Evolutionary conservation across 2,113 vertebrate genomes (phyloP).

Genomic region (Hypomesus transpacificus): DNA sequence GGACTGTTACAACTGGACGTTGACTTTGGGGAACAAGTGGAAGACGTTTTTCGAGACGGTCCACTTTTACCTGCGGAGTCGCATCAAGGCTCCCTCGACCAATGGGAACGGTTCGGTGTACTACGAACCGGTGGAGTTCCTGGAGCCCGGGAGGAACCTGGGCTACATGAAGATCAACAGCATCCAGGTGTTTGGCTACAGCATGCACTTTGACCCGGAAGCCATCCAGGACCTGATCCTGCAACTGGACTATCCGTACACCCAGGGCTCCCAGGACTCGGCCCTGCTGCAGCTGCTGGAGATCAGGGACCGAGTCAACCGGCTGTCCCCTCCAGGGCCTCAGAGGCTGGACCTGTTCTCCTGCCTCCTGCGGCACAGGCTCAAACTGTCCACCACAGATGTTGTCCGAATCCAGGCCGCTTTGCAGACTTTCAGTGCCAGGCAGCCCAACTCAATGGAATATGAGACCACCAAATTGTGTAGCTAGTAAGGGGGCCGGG

Average conservation of each 20-base stretch:
- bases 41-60: conserved; percentile 82
- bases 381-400: conserved; percentile 76
- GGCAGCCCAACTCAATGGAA: conserved; percentile 74
- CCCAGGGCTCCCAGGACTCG: conserved; percentile 78
- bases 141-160: conserved; percentile 71
- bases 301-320: conserved; percentile 78
- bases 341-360: conserved; percentile 77
- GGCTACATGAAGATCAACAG: conserved; percentile 82
- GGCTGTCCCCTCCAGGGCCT: conserved; percentile 74
- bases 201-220: conserved; percentile 81
- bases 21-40: conserved; percentile 79
- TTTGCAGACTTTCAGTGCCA: conserved; percentile 77
- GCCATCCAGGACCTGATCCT: conserved; percentile 80
- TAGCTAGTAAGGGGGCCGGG: conserved; percentile 68
- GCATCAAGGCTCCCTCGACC: conserved; percentile 62
- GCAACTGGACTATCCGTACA: conserved; percentile 79
- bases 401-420: conserved; percentile 76
- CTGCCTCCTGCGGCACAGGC: conserved; percentile 76
- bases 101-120: conserved; percentile 67
- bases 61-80: conserved; percentile 79
- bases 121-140: conserved; percentile 75
- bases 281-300: conserved; percentile 79
- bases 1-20: conserved; percentile 81
- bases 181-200: conserved; percentile 79
- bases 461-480: conserved; percentile 83